Percentiles rank a stretch among this genome's conserved stretches.
These are phyloP conservation scores for Theristicus caerulescens DNA, from an alignment of 2,113 vertebrate genomes.

Conservation along the genomic window DNA sequence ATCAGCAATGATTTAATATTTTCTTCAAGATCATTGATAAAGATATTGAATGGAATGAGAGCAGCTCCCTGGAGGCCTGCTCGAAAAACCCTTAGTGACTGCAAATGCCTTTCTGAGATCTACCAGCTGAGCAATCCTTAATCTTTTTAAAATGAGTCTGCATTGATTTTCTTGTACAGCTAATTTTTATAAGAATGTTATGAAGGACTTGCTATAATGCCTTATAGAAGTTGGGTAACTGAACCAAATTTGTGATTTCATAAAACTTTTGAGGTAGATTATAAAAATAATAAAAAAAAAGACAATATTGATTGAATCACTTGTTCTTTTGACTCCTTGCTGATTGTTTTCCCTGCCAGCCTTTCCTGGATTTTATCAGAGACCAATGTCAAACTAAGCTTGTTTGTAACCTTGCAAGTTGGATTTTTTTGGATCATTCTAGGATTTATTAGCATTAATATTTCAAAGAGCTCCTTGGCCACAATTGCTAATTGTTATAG, in stretches of 20 bases:
- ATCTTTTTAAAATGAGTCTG: slow-evolving; percentile 19
- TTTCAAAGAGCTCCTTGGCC: background rate
- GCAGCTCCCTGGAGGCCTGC: slow-evolving; percentile 5
- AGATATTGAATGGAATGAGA: slow-evolving; percentile 7
- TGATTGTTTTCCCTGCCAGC: background rate
- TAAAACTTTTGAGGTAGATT: background rate
- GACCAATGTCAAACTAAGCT: background rate
- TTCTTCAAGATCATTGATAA: slow-evolving; percentile 20
- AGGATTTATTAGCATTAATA: background rate
- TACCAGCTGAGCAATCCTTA: background rate
- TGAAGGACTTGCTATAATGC: background rate
- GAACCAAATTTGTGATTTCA: background rate
- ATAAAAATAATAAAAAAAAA: background rate
- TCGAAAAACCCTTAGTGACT: background rate
- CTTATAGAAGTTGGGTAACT: background rate
- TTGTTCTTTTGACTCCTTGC: background rate
- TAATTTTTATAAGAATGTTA: slow-evolving; percentile 2
- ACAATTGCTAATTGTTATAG: background rate
- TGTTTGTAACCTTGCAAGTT: background rate
- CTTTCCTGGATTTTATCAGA: background rate
- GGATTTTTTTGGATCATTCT: background rate
- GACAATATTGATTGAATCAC: background rate
- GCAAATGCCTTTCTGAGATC: slow-evolving; percentile 2
- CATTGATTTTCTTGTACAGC: slow-evolving; percentile 28
- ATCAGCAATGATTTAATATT: slow-evolving; percentile 46